phyloP scores from a whole-genome alignment of 2,113 vertebrate species.

The Menura novaehollandiae region DNA sequence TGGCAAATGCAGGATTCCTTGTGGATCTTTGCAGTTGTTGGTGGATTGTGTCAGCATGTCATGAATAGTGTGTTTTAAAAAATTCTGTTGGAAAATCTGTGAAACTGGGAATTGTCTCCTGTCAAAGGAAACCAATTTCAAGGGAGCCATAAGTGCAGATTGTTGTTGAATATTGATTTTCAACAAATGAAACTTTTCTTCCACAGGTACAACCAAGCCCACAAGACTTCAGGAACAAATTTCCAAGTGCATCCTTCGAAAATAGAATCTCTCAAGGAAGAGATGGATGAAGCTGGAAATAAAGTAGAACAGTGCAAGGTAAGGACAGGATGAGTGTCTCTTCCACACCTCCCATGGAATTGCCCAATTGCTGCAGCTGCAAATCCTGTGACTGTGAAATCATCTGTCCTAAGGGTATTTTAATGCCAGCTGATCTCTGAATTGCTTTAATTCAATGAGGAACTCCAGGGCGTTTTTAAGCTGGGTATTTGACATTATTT shows the following conservation, averaged over 20 bases:
- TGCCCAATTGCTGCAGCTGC: background rate
- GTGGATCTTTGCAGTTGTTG: background rate
- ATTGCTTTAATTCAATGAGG: background rate
- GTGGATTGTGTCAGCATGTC: background rate
- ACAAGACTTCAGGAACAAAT: slow-evolving; percentile 96
- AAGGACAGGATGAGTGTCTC: background rate
- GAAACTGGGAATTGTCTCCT: background rate
- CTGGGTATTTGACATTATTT: background rate
- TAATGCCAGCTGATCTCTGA: background rate
- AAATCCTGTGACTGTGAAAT: background rate
- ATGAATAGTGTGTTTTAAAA: background rate
- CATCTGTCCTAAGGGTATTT: background rate
- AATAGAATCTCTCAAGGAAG: slow-evolving; percentile 94
- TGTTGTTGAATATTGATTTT: background rate
- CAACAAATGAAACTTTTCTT: background rate
- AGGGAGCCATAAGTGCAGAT: background rate
- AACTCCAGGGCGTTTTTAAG: background rate
- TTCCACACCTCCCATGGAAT: background rate
- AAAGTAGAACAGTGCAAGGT: slow-evolving; percentile 99
- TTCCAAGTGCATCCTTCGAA: slow-evolving; percentile 97
- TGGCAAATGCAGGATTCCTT: background rate
- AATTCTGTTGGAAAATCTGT: background rate
- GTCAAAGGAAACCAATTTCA: background rate
- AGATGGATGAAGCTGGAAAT: slow-evolving; percentile 96
- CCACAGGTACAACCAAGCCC: slow-evolving; percentile 92